These are phyloP conservation scores for Cynaeus angustus DNA, from an alignment of 2,888 invertebrate genomes.

Conservation along the genomic window DNA sequence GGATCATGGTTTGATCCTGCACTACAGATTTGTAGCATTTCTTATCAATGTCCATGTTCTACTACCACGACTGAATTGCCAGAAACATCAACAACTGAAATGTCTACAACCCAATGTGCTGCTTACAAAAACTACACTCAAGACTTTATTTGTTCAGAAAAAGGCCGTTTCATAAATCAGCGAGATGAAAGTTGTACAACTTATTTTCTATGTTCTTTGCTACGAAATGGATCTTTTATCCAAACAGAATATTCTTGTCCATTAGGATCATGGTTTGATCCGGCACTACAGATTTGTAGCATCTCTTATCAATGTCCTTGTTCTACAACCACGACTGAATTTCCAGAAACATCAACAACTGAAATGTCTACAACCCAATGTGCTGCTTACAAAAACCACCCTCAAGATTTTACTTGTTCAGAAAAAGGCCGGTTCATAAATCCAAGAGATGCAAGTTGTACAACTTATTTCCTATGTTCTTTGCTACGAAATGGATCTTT, in stretches of 20 bases:
- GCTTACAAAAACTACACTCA: neutral
- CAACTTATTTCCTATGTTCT: no score
- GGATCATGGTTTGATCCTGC: slow-evolving; percentile 56
- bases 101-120: neutral
- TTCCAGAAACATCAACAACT: no score
- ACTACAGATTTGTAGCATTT: slow-evolving; percentile 16
- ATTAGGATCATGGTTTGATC: slow-evolving; percentile 55
- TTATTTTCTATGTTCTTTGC: slow-evolving; percentile 70
- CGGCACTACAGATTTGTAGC: slow-evolving; percentile 50
- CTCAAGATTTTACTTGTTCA: no score
- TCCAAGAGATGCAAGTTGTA: no score
- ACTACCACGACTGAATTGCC: neutral
- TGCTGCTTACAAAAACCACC: no score
- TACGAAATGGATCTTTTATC: slow-evolving; percentile 60
- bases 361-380: no score
- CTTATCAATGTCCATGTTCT: slow-evolving; percentile 8
- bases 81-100: neutral
- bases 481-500: no score
- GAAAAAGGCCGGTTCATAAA: no score
- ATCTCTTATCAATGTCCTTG: slow-evolving; percentile 54
- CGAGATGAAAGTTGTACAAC: slow-evolving; percentile 68
- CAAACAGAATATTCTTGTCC: slow-evolving; percentile 62
- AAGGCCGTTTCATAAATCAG: slow-evolving; percentile 51
- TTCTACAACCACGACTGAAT: neutral
- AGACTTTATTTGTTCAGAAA: slow-evolving; percentile 42